Evolutionary conservation across 2,113 vertebrate genomes (phyloP).

Genomic region (Gnathonemus longibarbis): DNA sequence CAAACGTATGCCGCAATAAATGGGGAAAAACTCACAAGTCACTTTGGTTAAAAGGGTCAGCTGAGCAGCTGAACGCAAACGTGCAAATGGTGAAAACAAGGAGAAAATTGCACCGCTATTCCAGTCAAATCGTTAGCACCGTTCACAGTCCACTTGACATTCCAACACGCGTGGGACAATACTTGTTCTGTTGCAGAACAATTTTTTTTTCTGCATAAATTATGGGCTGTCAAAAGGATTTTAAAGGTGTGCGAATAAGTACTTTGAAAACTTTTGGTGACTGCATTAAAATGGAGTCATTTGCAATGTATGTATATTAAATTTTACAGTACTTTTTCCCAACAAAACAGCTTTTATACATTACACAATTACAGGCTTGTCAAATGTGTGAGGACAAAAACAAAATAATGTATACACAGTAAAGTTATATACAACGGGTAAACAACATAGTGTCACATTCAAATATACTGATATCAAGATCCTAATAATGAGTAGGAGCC

Average conservation of each 20-base stretch:
- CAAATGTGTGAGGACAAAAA: background rate
- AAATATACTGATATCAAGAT: background rate
- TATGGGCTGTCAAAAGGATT: background rate
- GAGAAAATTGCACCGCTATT: background rate
- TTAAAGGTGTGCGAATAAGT: background rate
- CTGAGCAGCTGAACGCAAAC: background rate
- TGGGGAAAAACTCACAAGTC: background rate
- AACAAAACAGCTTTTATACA: background rate
- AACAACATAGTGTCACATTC: background rate
- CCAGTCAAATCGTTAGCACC: background rate
- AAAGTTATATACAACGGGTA: background rate
- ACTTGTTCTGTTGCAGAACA: background rate
- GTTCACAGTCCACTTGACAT: background rate
- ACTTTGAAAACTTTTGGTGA: background rate
- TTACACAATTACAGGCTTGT: background rate
- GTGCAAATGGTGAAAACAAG: background rate
- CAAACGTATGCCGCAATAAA: background rate
- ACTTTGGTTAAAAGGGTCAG: constrained; percentile 1
- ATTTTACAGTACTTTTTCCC: background rate
- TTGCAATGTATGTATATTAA: background rate
- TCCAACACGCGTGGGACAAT: background rate
- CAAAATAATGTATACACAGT: background rate
- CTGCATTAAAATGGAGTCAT: background rate
- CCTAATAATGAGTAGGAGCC: background rate
- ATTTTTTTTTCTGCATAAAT: background rate